Conservation (phyloP, 2,888 invertebrate species). For the Pseudanteris insignis region DNA sequence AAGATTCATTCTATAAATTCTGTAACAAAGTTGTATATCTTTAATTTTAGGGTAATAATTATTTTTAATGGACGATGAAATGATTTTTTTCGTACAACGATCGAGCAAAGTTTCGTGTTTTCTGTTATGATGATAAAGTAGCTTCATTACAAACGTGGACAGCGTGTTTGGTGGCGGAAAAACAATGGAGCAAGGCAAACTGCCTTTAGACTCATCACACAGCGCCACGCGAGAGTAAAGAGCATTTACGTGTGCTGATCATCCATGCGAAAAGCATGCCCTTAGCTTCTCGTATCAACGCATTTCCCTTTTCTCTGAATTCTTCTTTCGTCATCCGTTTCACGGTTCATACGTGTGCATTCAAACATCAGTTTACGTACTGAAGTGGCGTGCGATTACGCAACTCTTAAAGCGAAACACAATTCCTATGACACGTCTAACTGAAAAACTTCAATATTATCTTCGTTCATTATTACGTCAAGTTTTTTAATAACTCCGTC, state of each 20-base stretch:
- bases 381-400: conserved; percentile 10
- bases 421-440: no score
- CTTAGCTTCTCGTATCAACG: conserved; percentile 47
- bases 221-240: conserved; percentile 41
- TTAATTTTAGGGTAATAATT: no score
- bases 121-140: conserved; percentile 46
- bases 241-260: conserved; percentile 65
- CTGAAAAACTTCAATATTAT: no score
- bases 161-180: conserved; percentile 45
- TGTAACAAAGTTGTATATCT: no score
- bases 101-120: no score
- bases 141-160: conserved; percentile 29
- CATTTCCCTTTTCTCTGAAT: conserved; percentile 50
- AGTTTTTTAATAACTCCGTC: no score
- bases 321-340: conserved; percentile 44
- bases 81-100: no score
- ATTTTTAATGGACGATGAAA: no score
- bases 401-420: conserved; percentile 17
- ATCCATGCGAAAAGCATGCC: conserved; percentile 56
- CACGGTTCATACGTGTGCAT: conserved; percentile 21
- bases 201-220: conserved; percentile 37
- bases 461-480: no score
- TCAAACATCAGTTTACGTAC: conserved; percentile 29
- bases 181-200: conserved; percentile 44
- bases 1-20: no score